Evolutionary conservation across 2,797 vertebrate genomes (phyloP).

Genomic region (Propithecus deckenii): DNA sequence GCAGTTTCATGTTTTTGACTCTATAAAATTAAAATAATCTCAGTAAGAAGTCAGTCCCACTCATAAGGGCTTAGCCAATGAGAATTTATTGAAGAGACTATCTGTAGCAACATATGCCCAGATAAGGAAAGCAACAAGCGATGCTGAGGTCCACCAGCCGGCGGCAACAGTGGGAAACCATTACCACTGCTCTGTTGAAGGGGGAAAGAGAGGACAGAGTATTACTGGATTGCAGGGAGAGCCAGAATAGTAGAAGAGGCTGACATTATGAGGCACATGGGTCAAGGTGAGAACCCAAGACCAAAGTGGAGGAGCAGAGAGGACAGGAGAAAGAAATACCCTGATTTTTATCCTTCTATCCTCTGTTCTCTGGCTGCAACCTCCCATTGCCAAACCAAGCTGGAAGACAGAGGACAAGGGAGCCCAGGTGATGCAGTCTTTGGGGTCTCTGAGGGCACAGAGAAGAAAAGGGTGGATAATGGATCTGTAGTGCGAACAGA

Average conservation of each 20-base stretch:
- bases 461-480: neutral
- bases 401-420: neutral
- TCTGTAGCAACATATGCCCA: neutral
- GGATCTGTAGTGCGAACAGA: neutral
- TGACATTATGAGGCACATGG: neutral
- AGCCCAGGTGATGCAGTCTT: neutral
- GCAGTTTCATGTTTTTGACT: neutral
- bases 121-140: neutral
- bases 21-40: neutral
- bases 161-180: neutral
- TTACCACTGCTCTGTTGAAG: too few species aligned
- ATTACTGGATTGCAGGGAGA: neutral
- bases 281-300: neutral
- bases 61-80: neutral
- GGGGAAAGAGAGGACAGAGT: neutral
- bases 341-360: neutral
- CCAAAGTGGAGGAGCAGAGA: neutral
- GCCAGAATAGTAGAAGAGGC: neutral
- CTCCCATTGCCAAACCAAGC: neutral
- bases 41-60: neutral
- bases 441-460: neutral
- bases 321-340: neutral
- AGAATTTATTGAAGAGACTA: neutral
- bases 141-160: neutral
- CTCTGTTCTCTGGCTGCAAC: neutral